A percentile compares a stretch with the other conserved stretches of the same genome.
Evolutionary conservation across 2,113 vertebrate species (phyloP).

Genomic region (Sprattus sprattus): DNA sequence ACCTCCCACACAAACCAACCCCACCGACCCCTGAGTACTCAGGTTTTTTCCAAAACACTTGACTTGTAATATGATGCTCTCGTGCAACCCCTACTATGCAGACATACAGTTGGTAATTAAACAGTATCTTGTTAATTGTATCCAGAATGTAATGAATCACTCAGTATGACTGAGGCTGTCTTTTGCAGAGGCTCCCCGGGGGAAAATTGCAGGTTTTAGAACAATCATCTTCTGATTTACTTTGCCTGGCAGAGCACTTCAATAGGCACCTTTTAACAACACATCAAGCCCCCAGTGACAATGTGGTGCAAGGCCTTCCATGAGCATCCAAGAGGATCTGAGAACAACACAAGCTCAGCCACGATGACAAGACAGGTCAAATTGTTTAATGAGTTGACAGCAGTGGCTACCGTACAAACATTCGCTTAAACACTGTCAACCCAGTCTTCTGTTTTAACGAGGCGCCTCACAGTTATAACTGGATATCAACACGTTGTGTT

Average conservation of each 20-base stretch:
- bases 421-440: slow-evolving; percentile 26
- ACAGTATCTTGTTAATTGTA: not conserved
- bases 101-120: too few species aligned
- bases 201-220: not conserved
- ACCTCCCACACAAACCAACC: too few species aligned
- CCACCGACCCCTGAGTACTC: too few species aligned
- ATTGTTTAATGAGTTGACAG: slow-evolving; percentile 34
- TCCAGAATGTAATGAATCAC: not conserved
- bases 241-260: not conserved
- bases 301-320: not conserved
- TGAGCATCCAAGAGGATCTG: not conserved
- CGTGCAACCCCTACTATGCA: too few species aligned
- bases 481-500: slow-evolving; percentile 24
- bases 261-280: not conserved
- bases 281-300: not conserved
- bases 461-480: slow-evolving; percentile 57
- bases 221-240: not conserved
- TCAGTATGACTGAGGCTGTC: not conserved
- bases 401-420: not conserved
- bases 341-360: not conserved
- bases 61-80: too few species aligned
- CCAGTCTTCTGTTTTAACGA: slow-evolving; percentile 54
- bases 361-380: slow-evolving; percentile 14
- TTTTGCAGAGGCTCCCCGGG: not conserved
- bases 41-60: too few species aligned